These are phyloP conservation scores for Bos indicus DNA, from an alignment of 2,113 vertebrate species.

Conservation along the genomic window DNA sequence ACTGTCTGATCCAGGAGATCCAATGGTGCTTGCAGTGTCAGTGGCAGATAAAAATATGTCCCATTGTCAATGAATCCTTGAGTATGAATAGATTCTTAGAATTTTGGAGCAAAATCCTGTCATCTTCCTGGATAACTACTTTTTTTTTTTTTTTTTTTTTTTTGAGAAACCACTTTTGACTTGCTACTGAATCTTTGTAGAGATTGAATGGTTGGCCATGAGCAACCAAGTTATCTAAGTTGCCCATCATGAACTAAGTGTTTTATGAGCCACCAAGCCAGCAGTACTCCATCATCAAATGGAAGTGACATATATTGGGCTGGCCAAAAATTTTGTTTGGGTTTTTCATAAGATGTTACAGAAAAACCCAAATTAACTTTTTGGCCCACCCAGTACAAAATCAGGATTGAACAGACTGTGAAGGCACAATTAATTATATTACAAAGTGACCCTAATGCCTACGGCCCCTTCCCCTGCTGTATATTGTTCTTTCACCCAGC, in stretches of 20 bases:
- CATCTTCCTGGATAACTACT: not conserved
- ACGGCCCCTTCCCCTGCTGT: not conserved
- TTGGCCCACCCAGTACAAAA: not conserved
- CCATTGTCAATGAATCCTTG: not conserved
- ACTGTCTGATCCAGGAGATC: not conserved
- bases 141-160: not conserved
- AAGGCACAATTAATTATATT: not conserved
- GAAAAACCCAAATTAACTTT: not conserved
- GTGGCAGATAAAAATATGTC: not conserved
- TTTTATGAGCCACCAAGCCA: not conserved
- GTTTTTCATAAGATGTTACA: not conserved
- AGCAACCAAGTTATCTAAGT: not conserved
- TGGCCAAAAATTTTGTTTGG: not conserved
- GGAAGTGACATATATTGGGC: not conserved
- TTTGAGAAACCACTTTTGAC: not conserved
- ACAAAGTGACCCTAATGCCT: not conserved
- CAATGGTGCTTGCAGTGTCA: not conserved
- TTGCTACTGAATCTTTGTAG: not conserved
- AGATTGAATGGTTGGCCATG: not conserved
- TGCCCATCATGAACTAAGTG: not conserved
- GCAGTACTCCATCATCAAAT: not conserved
- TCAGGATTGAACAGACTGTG: not conserved
- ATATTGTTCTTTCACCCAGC: not conserved
- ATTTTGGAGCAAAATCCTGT: not conserved
- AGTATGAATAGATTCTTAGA: not conserved